Evolutionary conservation across 2,797 vertebrate species (phyloP), one percentile per base, ranked within the genome.

Genomic region (Pantherophis vulpinus): DNA sequence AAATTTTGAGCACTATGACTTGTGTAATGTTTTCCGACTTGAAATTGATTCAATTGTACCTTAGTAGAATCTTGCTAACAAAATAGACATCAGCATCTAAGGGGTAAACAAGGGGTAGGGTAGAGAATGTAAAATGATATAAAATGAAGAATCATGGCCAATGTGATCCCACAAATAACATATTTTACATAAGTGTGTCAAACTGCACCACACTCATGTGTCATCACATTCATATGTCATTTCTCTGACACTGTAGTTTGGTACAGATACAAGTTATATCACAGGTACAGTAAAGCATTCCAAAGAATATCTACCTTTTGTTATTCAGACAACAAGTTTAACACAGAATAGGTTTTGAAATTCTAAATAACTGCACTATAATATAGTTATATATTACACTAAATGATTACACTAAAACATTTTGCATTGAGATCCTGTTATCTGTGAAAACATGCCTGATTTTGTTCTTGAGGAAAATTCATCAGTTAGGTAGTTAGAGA

Each of bases 391-490:
- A 66, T 66, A 66, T 66, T 66, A n/a, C 29, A n/a, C 29, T 66
- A 14, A 66, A 66, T 66, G 29, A 66, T 91, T 0, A 0, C 70
- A 86, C 95, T 93, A 94, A 47, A 74, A 91, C 92, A 92, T 90
- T 92, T 93, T 94, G 51, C 70, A 86, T 55, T 66, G 91, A 94
- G 94, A 94, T 2, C 18, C 29, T 54, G 6, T 79, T 94, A 94
- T 95, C 87, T 95, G 42, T 27, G 23, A 95, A 96, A 79, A 59
- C 86, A 51, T 89, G 29, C 10, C 92, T 95, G 63, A 94, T 95
- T 18, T 4, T 93, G 91, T n/a, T 86, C 51, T 94, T 93, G 60
- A 2, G 93, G 92, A 37, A 7, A 94, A 79, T 79, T 9, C 16
- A 74, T 32, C 94, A 95, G 92, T 94, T 94, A 94, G 95, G 20